Conservation (phyloP, 2,113 vertebrate species). For the Eurystomus gularis region DNA sequence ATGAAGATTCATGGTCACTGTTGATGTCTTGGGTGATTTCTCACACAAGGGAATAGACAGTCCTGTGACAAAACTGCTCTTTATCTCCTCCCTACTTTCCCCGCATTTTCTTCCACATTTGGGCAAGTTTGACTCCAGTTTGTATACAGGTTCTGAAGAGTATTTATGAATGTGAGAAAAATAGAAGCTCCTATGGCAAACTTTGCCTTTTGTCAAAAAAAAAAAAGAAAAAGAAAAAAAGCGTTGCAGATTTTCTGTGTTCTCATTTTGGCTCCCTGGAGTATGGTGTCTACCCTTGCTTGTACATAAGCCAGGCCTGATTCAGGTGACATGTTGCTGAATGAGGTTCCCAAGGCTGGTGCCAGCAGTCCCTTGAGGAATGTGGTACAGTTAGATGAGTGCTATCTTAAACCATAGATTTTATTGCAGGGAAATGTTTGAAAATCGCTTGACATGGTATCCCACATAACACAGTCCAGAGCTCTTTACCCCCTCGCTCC, state of each 20-base stretch:
- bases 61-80: not conserved
- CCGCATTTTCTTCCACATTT: accelerated
- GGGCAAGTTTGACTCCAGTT: not conserved
- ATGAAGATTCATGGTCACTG: not conserved
- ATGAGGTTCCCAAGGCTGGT: not conserved
- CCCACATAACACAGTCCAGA: not conserved
- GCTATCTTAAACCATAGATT: not conserved
- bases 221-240: not conserved
- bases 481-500: not conserved
- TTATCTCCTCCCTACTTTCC: not conserved
- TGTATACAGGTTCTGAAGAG: not conserved
- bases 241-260: not conserved
- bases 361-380: not conserved
- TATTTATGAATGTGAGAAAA: not conserved
- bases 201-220: not conserved
- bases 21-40: not conserved
- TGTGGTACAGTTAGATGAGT: not conserved
- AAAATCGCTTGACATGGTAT: not conserved
- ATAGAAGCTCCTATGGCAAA: not conserved
- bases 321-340: not conserved
- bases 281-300: not conserved
- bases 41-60: not conserved
- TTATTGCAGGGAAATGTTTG: not conserved
- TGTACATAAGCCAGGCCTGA: not conserved
- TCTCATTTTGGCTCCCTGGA: not conserved